Evolutionary conservation across 2,113 vertebrate genomes (phyloP), one percentile per base, ranked within the genome.

Genomic region (Odontophorus gujanensis): DNA sequence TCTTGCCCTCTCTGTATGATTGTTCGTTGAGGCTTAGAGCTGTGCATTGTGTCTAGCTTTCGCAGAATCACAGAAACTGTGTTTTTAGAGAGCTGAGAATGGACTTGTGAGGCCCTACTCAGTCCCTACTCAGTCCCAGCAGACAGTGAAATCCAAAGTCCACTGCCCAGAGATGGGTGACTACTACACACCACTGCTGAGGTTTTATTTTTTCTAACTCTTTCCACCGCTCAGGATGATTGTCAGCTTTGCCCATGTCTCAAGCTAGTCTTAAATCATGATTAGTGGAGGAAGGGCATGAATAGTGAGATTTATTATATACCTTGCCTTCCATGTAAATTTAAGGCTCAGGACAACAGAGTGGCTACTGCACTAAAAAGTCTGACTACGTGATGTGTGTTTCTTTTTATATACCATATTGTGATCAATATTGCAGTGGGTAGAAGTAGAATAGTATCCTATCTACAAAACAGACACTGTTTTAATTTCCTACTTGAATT

Each of bases 331-430:
- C 25, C 51, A 84, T 28, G 21, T 6, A 78, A 63, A 81, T 92
- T 81, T 67, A 38, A 78, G 40, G 22, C 42, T 84, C 25, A 38
- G 32, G 32, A 69, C 58, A 84, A 45, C 6, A 36, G 34, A 40
- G 3, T 30, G n/a, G 19, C 14, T 89, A 68, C 51, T 74, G 34
- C 81, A 45, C 19, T 21, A 38, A 75, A 71, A 48, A 32, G 1
- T 84, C 42, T 81, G 22, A 67, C 66, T 45, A 63, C 51, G 9
- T 0, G 0, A 36, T 0, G 0, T 13, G 9, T 45, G 6, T 3
- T 24, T 36, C 57, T 90, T 83, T 67, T 21, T 83, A 32, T 9
- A 4, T 45, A 38, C 7, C 3, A 67, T 45, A 45, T 42, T 24
- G 5, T 26, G 30, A 62, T 81, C 28, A 40, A 3, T 78, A 68